A percentile compares a stretch with the other conserved stretches of the same genome.
phyloP scores from a whole-genome alignment of 2,888 invertebrate species.

The Junonia oenone region DNA sequence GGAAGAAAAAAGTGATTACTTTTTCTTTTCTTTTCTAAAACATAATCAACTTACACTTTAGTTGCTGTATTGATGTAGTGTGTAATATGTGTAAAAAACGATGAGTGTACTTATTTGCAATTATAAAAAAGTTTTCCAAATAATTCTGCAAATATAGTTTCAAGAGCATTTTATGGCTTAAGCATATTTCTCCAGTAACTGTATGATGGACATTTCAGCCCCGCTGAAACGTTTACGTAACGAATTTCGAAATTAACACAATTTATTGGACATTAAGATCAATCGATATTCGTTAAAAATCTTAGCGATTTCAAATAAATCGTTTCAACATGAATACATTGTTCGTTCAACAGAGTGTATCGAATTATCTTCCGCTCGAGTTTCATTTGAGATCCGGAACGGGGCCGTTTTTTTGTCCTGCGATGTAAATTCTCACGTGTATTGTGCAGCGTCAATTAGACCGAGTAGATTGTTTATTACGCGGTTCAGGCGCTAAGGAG shows the following conservation, averaged over 20 bases:
- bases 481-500: neutral
- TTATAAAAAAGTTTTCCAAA: too few relatives aligned
- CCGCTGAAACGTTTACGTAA: neutral
- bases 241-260: neutral
- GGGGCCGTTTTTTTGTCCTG: conserved; percentile 35
- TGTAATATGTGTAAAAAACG: too few relatives aligned
- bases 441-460: conserved; percentile 21
- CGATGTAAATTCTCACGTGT: conserved; percentile 34
- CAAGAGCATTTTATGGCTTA: too few relatives aligned
- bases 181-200: too few relatives aligned
- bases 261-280: neutral
- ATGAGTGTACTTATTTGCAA: too few relatives aligned
- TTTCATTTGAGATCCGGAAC: conserved; percentile 31
- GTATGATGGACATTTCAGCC: neutral
- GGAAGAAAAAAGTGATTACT: neutral
- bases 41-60: neutral
- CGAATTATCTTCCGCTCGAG: conserved; percentile 8
- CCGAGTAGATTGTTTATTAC: conserved; percentile 10
- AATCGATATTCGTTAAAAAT: neutral
- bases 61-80: too few relatives aligned
- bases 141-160: too few relatives aligned
- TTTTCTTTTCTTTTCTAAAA: neutral
- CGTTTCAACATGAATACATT: conserved; percentile 1
- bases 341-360: conserved; percentile 3
- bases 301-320: neutral